Conservation (phyloP, 2,888 invertebrate species). For the Caenorhabditis sp. region DNA sequence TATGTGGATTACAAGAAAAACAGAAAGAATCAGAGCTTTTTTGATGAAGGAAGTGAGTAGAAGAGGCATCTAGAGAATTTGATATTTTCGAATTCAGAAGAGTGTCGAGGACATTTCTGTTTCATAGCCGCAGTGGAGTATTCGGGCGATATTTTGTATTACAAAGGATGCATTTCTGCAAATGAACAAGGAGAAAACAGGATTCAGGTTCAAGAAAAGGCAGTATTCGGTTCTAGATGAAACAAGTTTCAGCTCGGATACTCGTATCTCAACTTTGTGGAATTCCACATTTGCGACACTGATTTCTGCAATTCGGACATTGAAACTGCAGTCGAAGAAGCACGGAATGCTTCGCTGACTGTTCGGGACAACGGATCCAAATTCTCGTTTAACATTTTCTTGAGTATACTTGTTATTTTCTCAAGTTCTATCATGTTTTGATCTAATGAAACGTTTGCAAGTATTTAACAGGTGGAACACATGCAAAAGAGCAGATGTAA, state of each 20-base stretch:
- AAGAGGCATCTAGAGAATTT: background rate
- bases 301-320: slow-evolving; percentile 41
- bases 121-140: background rate
- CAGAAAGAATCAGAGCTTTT: background rate
- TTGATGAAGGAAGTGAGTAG: slow-evolving; percentile 8
- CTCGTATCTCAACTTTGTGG: slow-evolving; percentile 14
- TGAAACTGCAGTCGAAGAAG: slow-evolving; percentile 16
- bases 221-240: background rate
- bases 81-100: background rate
- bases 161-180: slow-evolving; percentile 28
- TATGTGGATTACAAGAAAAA: slow-evolving; percentile 14
- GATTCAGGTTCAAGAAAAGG: background rate
- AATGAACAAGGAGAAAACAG: slow-evolving; percentile 28
- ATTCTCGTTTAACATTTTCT: background rate
- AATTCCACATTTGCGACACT: slow-evolving; percentile 30
- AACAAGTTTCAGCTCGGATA: slow-evolving; percentile 30
- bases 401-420: background rate
- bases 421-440: background rate
- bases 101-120: slow-evolving; percentile 27
- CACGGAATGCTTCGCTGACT: slow-evolving; percentile 2
- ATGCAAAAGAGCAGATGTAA: no score
- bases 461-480: no score
- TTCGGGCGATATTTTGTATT: background rate
- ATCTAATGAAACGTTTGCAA: no score
- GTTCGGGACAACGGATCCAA: background rate